phyloP scores from a whole-genome alignment of 2,797 vertebrate genomes.

The Rhinoraja longicauda region DNA sequence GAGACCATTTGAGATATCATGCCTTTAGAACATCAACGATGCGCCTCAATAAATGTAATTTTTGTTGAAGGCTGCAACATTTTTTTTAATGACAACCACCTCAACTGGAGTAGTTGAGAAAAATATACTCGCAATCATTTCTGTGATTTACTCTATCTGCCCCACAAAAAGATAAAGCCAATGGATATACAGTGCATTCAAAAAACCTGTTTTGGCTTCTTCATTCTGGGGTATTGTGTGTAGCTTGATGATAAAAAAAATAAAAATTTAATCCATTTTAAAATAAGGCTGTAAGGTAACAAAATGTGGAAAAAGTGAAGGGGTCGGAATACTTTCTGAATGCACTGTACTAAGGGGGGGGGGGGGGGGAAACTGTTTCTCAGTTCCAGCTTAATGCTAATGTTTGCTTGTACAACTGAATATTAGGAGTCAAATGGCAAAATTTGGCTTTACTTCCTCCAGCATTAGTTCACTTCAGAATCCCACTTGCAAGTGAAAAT shows the following conservation, averaged over 20 bases:
- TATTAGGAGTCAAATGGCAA: not conserved
- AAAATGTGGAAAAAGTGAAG: too few relatives aligned
- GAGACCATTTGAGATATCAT: not conserved
- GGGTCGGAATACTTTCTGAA: too few relatives aligned
- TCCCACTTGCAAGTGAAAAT: too few relatives aligned
- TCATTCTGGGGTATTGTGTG: too few relatives aligned
- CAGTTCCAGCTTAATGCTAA: not conserved
- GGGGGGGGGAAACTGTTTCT: too few relatives aligned
- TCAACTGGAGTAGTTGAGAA: not conserved
- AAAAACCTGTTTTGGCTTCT: too few relatives aligned
- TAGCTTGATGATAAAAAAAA: too few relatives aligned
- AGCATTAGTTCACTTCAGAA: not conserved
- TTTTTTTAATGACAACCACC: not conserved
- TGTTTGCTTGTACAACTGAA: not conserved
- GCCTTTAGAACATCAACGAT: not conserved
- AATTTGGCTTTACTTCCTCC: not conserved
- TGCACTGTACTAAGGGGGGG: too few relatives aligned
- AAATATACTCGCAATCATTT: not conserved
- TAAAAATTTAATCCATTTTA: too few relatives aligned
- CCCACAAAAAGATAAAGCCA: not conserved
- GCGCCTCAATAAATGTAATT: not conserved
- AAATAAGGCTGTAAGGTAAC: too few relatives aligned
- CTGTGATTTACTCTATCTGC: not conserved
- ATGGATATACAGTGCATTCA: not conserved
- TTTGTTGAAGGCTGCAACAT: not conserved